Evolutionary conservation across 2,113 vertebrate genomes (phyloP).

Genomic region (Prionailurus bengalensis): DNA sequence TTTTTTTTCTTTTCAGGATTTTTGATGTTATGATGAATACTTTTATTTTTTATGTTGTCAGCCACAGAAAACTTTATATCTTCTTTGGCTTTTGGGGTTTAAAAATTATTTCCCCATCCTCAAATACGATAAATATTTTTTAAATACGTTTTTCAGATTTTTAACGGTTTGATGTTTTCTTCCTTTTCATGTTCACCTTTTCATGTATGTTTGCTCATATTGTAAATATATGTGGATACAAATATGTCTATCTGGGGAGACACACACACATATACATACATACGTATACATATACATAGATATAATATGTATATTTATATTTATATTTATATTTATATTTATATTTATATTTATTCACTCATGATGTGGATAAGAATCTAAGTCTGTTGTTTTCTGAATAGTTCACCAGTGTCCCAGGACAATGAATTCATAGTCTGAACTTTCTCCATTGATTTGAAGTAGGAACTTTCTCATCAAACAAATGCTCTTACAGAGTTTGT

Average conservation of each 20-base stretch:
- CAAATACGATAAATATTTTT: not conserved
- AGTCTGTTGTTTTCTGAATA: not conserved
- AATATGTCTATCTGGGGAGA: not conserved
- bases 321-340: too few species aligned
- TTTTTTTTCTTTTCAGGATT: slow-evolving; percentile 44
- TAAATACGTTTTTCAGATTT: not conserved
- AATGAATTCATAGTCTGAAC: not conserved
- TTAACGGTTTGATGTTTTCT: slow-evolving; percentile 36
- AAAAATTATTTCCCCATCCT: slow-evolving; percentile 29
- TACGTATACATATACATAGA: not conserved
- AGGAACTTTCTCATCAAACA: not conserved
- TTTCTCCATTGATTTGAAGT: not conserved
- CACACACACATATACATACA: not conserved
- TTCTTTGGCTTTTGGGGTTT: slow-evolving; percentile 47
- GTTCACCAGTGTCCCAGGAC: not conserved
- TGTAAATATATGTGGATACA: not conserved
- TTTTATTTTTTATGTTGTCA: slow-evolving; percentile 56
- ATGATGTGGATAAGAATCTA: not conserved
- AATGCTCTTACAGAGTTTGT: not conserved
- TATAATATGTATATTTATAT: too few species aligned
- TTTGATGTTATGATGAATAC: slow-evolving; percentile 50
- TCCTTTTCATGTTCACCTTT: not conserved
- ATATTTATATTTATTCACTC: not conserved
- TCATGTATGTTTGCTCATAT: not conserved
- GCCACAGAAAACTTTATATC: not conserved